Evolutionary conservation across 2,797 vertebrate species (phyloP).

Genomic region (Gallinago stenura): DNA sequence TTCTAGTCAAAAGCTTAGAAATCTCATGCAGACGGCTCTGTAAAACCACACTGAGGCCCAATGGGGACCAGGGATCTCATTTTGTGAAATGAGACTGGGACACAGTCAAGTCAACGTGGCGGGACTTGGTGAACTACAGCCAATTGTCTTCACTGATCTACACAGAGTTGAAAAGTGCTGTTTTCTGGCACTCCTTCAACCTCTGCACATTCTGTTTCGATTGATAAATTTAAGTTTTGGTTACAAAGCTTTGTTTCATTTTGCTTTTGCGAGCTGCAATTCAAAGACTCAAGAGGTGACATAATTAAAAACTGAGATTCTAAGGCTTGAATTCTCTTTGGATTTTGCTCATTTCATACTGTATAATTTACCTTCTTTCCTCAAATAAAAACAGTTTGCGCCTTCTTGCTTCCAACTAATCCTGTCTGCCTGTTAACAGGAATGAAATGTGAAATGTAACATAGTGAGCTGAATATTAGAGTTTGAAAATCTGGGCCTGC

Average conservation of each 20-base stretch:
- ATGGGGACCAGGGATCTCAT: not conserved
- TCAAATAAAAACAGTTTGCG: not conserved
- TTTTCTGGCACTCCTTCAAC: not conserved
- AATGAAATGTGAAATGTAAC: not conserved
- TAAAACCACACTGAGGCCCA: not conserved
- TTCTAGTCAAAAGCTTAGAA: not conserved
- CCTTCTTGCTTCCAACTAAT: not conserved
- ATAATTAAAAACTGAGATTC: not conserved
- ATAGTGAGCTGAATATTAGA: not conserved
- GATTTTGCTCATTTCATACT: not conserved
- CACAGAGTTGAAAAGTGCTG: not conserved
- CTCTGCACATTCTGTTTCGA: not conserved
- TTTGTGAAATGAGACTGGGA: not conserved
- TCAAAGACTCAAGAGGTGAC: not conserved
- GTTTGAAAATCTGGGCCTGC: not conserved
- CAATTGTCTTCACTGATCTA: not conserved
- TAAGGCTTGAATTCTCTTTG: not conserved
- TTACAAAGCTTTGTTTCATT: not conserved
- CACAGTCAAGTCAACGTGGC: not conserved
- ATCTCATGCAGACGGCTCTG: not conserved
- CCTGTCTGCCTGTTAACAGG: not conserved
- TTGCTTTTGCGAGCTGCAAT: not conserved
- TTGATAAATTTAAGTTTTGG: not conserved
- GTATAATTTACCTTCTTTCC: not conserved
- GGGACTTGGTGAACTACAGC: not conserved